A percentile compares a stretch with the other conserved stretches of the same genome.
Conservation (phyloP, 2,113 vertebrate genomes). For the Rhinichthys klamathensis region DNA sequence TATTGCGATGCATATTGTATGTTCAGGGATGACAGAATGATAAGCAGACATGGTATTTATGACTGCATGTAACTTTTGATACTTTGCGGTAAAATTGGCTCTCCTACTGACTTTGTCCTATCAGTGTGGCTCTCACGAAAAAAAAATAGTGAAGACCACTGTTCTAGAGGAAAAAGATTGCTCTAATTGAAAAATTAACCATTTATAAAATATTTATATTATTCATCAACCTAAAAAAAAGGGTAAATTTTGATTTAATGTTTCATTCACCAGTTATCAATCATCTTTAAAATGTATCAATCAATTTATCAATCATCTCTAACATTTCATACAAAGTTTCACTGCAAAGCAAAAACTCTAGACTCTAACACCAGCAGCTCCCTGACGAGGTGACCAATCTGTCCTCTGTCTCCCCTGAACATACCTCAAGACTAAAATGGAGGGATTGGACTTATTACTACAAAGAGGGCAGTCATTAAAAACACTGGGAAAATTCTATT, state of each 20-base stretch:
- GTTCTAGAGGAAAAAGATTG: neutral
- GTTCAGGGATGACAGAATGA: no score
- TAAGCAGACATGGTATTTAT: no score
- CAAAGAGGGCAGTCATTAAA: slow-evolving; percentile 49
- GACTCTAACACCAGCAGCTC: no score
- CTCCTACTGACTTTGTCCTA: no score
- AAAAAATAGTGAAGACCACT: no score
- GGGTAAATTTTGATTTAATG: neutral
- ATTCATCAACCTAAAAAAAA: neutral
- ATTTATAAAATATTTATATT: neutral
- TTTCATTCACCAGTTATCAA: neutral
- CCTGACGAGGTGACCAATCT: no score
- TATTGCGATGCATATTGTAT: no score
- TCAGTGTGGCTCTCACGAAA: no score
- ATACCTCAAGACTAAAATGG: neutral
- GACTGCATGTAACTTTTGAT: no score
- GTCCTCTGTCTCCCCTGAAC: no score
- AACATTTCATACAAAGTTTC: neutral
- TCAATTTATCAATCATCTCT: neutral
- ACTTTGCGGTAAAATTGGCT: no score
- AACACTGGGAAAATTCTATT: slow-evolving; percentile 51
- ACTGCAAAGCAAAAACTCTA: neutral
- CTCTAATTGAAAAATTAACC: neutral
- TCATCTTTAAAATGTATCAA: no score
- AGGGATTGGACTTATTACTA: neutral